Percentiles rank a stretch among this genome's conserved stretches.
phyloP scores from a whole-genome alignment of 2,797 vertebrate genomes.

The Salmo trutta region DNA sequence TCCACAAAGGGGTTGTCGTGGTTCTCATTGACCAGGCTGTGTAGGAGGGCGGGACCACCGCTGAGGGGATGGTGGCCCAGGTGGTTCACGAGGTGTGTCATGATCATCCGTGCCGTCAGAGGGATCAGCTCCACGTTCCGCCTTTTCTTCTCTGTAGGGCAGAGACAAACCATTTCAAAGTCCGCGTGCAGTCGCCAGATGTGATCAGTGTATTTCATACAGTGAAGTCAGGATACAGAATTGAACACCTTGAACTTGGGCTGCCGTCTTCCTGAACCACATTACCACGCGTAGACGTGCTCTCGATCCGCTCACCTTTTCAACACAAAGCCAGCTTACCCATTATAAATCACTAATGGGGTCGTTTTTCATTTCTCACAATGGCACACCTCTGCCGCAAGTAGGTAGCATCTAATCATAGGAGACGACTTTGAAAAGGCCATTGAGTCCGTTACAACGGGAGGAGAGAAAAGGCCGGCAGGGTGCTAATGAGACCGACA shows the following conservation, averaged over 20 bases:
- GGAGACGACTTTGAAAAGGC: constrained; percentile 77
- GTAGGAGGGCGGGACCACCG: constrained; percentile 90
- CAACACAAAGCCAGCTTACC: constrained; percentile 52
- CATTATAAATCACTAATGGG: constrained; percentile 67
- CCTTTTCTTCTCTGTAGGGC: constrained; percentile 82
- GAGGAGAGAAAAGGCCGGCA: constrained; percentile 64
- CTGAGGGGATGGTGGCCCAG: constrained; percentile 91
- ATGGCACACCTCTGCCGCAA: constrained; percentile 63
- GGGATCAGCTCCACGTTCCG: constrained; percentile 94
- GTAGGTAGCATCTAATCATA: constrained; percentile 73
- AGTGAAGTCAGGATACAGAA: too few relatives aligned
- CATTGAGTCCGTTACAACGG: constrained; percentile 75
- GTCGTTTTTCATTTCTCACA: constrained; percentile 70
- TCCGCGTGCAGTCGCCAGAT: too few relatives aligned
- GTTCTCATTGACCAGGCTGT: constrained; percentile 94
- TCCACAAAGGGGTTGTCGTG: constrained; percentile 92
- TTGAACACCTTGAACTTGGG: constrained; percentile 4
- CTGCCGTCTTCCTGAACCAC: constrained; percentile 20
- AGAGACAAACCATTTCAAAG: not conserved
- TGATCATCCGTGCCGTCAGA: constrained; percentile 92
- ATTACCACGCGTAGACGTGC: constrained; percentile 59
- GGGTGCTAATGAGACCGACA: constrained; percentile 79
- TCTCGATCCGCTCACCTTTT: constrained; percentile 58
- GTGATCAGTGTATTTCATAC: too few relatives aligned
- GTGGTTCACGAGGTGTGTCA: constrained; percentile 98